phyloP scores from a whole-genome alignment of 2,113 vertebrate species.

The Agapornis roseicollis region DNA sequence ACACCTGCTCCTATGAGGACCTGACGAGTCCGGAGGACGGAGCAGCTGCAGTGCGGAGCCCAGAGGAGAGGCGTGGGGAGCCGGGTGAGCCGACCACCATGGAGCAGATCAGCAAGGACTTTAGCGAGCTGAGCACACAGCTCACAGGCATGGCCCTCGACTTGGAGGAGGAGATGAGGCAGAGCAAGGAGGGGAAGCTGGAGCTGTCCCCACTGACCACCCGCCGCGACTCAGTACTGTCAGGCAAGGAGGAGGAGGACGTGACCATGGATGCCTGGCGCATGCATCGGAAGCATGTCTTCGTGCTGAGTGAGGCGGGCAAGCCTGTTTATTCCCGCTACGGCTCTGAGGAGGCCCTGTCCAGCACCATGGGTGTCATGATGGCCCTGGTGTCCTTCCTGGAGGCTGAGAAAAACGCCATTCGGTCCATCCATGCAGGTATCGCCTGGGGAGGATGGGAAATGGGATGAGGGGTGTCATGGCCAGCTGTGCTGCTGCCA shows the following conservation, averaged over 20 bases:
- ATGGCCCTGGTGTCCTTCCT: slow-evolving; percentile 95
- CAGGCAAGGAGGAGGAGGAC: slow-evolving; percentile 79
- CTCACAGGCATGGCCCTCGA: slow-evolving; percentile 75
- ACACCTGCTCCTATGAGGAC: slow-evolving; percentile 91
- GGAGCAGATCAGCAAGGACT: slow-evolving; percentile 79
- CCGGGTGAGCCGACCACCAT: slow-evolving; percentile 54
- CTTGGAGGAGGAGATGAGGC: slow-evolving; percentile 77
- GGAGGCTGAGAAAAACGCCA: slow-evolving; percentile 91
- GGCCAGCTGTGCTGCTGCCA: rapidly evolving
- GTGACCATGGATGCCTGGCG: slow-evolving; percentile 88
- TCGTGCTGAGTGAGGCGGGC: slow-evolving; percentile 94
- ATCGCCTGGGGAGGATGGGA: background rate
- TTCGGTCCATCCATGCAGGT: slow-evolving; percentile 97
- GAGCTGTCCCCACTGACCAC: background rate
- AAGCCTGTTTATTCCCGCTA: slow-evolving; percentile 97
- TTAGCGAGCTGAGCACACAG: slow-evolving; percentile 78
- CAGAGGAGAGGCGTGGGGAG: slow-evolving; percentile 40
- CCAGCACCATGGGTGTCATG: slow-evolving; percentile 97
- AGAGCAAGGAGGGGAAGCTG: slow-evolving; percentile 67
- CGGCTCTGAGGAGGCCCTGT: slow-evolving; percentile 93
- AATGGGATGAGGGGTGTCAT: background rate
- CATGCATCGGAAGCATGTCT: slow-evolving; percentile 90
- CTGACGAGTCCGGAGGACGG: slow-evolving; percentile 79
- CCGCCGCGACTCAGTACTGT: slow-evolving; percentile 36
- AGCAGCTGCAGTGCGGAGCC: background rate